Evolutionary conservation across 2,888 invertebrate genomes (phyloP).

Genomic region (Quadroppia sp.): DNA sequence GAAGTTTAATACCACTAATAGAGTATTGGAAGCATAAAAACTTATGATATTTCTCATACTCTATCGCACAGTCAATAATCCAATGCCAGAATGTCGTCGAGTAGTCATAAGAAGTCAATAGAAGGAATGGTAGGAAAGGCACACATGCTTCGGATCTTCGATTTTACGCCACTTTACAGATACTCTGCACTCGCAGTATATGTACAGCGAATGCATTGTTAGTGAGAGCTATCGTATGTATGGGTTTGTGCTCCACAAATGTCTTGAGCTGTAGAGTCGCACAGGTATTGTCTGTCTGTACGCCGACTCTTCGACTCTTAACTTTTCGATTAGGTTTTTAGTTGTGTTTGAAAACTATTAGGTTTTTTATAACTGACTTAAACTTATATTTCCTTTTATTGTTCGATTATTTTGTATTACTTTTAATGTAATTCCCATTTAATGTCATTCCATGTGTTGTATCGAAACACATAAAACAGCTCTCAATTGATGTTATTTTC

Average conservation of each 20-base stretch:
- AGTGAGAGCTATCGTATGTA: background rate
- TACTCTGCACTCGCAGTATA: background rate
- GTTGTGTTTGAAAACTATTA: constrained; percentile 21
- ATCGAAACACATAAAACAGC: background rate
- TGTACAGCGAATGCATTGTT: background rate
- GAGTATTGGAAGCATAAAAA: background rate
- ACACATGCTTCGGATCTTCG: background rate
- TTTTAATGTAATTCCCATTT: constrained; percentile 15
- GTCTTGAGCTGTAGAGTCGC: background rate
- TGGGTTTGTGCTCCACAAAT: background rate
- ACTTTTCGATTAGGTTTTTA: background rate
- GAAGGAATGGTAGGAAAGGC: background rate
- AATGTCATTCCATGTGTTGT: constrained; percentile 11
- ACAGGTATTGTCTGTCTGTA: constrained; percentile 20
- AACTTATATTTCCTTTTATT: background rate
- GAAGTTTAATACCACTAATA: background rate
- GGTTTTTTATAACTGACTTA: background rate
- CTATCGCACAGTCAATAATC: background rate
- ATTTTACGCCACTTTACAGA: constrained; percentile 17
- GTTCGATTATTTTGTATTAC: constrained; percentile 4
- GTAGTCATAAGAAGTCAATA: constrained; percentile 5
- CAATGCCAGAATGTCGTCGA: background rate
- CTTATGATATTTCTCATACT: background rate
- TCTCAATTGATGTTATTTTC: too few relatives aligned
- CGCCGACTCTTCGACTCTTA: constrained; percentile 11